A percentile compares a stretch with the other conserved stretches of the same genome.
Evolutionary conservation across 2,797 vertebrate species (phyloP).

Genomic region (Mastacembelus armatus): DNA sequence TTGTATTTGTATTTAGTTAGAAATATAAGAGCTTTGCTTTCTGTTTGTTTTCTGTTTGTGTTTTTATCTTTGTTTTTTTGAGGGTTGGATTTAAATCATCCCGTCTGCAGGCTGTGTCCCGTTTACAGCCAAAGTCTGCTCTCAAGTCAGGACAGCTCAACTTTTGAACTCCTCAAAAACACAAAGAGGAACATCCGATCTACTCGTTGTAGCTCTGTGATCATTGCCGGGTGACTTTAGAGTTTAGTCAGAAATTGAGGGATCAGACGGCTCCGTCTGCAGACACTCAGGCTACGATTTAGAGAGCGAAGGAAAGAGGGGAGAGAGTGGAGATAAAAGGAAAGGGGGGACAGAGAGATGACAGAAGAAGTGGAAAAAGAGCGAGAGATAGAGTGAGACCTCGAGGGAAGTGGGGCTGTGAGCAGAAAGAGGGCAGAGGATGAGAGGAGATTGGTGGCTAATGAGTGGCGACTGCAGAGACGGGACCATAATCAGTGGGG

Average conservation of each 20-base stretch:
- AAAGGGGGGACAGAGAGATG: slow-evolving; percentile 29
- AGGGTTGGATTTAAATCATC: too few species aligned
- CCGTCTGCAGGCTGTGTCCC: slow-evolving; percentile 13
- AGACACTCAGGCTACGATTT: slow-evolving; percentile 48
- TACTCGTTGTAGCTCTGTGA: slow-evolving; percentile 59
- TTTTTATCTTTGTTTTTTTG: too few species aligned
- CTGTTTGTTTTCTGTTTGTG: not conserved
- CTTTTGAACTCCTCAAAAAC: slow-evolving; percentile 41
- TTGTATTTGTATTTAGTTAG: not conserved
- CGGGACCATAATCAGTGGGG: slow-evolving; percentile 6
- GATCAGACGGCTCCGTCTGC: slow-evolving; percentile 59
- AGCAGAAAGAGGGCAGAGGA: slow-evolving; percentile 49
- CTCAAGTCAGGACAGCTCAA: slow-evolving; percentile 29
- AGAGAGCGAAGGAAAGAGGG: slow-evolving; percentile 32
- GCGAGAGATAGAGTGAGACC: slow-evolving; percentile 32
- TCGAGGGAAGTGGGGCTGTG: slow-evolving; percentile 41
- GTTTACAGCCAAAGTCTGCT: slow-evolving; percentile 30
- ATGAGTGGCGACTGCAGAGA: slow-evolving; percentile 58
- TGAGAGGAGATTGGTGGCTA: slow-evolving; percentile 60
- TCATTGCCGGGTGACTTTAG: slow-evolving; percentile 55
- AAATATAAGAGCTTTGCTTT: not conserved
- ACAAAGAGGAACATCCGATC: slow-evolving; percentile 45
- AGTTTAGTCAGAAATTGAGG: slow-evolving; percentile 51
- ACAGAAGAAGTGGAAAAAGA: slow-evolving; percentile 19
- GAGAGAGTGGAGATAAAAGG: slow-evolving; percentile 6